phyloP scores from a whole-genome alignment of 2,797 vertebrate species.

The Syngnathus acus region DNA sequence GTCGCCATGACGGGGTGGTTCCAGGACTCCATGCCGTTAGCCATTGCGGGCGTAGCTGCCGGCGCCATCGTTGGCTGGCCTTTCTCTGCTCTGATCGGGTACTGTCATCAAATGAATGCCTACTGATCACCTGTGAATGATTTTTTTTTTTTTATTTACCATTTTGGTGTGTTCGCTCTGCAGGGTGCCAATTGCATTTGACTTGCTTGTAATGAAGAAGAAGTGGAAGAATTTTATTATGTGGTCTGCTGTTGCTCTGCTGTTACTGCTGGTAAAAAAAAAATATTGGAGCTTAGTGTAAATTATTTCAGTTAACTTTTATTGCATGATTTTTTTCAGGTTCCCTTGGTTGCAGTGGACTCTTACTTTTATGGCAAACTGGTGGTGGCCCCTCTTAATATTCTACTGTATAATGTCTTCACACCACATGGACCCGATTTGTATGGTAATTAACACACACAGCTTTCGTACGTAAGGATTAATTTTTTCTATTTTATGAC shows the following conservation, averaged over 20 bases:
- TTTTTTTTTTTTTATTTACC: not conserved
- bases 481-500: not conserved
- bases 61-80: slow-evolving; percentile 92
- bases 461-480: not conserved
- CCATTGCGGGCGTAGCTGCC: slow-evolving; percentile 83
- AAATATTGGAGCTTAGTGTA: not conserved
- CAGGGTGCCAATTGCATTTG: slow-evolving; percentile 90
- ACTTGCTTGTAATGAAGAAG: slow-evolving; percentile 81
- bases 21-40: slow-evolving; percentile 82
- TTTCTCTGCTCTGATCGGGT: slow-evolving; percentile 91
- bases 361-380: slow-evolving; percentile 93
- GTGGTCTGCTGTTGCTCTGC: slow-evolving; percentile 79
- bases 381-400: slow-evolving; percentile 90
- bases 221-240: slow-evolving; percentile 84
- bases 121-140: not conserved
- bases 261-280: slow-evolving; percentile 81
- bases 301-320: not conserved
- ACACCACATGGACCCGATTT: slow-evolving; percentile 93
- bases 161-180: not conserved
- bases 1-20: slow-evolving; percentile 97
- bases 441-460: slow-evolving; percentile 76
- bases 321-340: slow-evolving; percentile 54
- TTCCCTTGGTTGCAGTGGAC: slow-evolving; percentile 83
- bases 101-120: slow-evolving; percentile 31
- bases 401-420: slow-evolving; percentile 93